Evolutionary conservation across 2,797 vertebrate species (phyloP).

Genomic region (Lerista edwardsae): DNA sequence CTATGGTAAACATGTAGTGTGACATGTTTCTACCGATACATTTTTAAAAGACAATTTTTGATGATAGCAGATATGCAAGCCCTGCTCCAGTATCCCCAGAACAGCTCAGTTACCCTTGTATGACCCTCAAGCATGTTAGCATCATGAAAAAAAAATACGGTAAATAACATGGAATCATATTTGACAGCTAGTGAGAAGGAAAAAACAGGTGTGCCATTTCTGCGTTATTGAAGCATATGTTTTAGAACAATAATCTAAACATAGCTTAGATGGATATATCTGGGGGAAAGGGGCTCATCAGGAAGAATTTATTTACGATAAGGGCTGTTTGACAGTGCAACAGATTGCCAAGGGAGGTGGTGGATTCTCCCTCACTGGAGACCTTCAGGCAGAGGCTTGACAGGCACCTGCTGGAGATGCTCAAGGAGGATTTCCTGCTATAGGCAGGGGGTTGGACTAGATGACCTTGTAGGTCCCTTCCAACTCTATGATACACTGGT

Average conservation of each 20-base stretch:
- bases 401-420: too few species aligned
- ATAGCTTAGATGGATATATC: background rate
- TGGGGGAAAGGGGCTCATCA: background rate
- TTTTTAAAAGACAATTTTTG: background rate
- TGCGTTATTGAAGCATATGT: background rate
- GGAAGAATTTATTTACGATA: too few species aligned
- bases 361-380: too few species aligned
- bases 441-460: too few species aligned
- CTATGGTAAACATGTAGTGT: background rate
- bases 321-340: too few species aligned
- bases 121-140: background rate
- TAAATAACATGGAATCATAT: background rate
- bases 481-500: too few species aligned
- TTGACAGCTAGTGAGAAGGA: background rate
- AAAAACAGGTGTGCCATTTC: background rate
- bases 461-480: too few species aligned
- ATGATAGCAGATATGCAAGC: background rate
- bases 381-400: too few species aligned
- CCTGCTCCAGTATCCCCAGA: too few species aligned
- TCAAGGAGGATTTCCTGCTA: too few species aligned
- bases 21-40: background rate
- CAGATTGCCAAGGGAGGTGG: too few species aligned
- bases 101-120: background rate
- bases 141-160: too few species aligned
- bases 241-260: background rate